Evolutionary conservation across 2,888 invertebrate species (phyloP), one percentile per base, ranked within the genome.

Genomic region (Leptogaster cylindrica): DNA sequence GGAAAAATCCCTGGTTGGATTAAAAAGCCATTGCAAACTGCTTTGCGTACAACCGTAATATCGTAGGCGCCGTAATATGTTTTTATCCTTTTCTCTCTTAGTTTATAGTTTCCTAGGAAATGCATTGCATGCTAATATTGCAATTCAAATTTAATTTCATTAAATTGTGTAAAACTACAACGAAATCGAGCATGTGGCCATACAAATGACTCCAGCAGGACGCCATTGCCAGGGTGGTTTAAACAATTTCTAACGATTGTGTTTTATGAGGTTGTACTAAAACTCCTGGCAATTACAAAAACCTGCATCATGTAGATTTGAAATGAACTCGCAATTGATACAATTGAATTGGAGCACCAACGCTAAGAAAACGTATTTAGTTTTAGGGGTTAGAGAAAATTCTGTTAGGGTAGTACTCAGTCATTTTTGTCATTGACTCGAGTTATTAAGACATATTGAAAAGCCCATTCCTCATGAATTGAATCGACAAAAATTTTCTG

Each of bases 61-160:
- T 25, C 20, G 3, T 46, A 25, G 20, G 46, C 46, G 25, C 20
- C 14, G 44, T 16, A 20, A 20, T 2, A 44, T 16, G 8, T 4
- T 10, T 44, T 16, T 16, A 16, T 41, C 16, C 2, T 41, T 41
- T n/a, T 41, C 18, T 44, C 20, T 44, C 23, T 44, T 23, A 46
- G n/a, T 16, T 20, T n/a, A 46, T 46, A 25, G 16, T 46, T 12
- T 46, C 23, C 31, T 8, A 8, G 46, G 4, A 20, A n/a, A n/a
- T 25, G 23, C 46, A 8, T 2, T 10, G 16, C 20, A n/a, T 5
- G 46, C 46, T 46, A 46, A 46, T 46, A 25, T 25, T 46, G 46
- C 46, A 46, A 23, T 46, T 46, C 46, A 46, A 46, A 46, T 46
- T 46, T 46, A 46, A 46, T 46, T 46, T 46, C 46, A 46, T 46